A percentile compares a stretch with the other conserved stretches of the same genome.
phyloP scores from a whole-genome alignment of 2,888 invertebrate species.

The Lomographa bimaculata region DNA sequence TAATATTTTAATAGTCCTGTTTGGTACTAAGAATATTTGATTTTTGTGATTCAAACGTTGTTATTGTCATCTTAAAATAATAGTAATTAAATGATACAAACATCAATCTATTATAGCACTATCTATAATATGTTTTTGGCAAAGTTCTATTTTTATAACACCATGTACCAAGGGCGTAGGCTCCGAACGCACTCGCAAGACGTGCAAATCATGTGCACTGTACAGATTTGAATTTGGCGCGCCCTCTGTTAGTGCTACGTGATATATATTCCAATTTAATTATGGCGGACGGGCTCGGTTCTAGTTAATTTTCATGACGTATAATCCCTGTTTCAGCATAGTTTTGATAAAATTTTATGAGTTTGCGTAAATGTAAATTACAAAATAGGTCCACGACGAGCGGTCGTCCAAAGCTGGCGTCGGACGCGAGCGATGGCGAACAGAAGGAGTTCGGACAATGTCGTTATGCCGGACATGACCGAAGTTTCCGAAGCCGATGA shows the following conservation, averaged over 20 bases:
- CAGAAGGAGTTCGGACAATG: conserved; percentile 84
- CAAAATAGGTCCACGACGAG: conserved; percentile 46
- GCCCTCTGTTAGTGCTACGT: neutral
- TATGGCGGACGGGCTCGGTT: conserved; percentile 49
- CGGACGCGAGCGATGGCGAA: conserved; percentile 69
- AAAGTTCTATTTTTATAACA: too few relatives aligned
- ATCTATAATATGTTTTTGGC: too few relatives aligned
- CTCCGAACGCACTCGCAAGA: too few relatives aligned
- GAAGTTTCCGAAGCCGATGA: conserved; percentile 85
- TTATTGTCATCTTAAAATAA: too few relatives aligned
- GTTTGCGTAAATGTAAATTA: conserved; percentile 41
- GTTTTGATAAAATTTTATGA: conserved; percentile 18
- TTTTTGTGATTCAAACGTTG: too few relatives aligned
- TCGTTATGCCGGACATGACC: conserved; percentile 89
- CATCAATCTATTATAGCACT: too few relatives aligned
- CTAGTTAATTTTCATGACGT: conserved; percentile 27
- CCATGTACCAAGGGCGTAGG: too few relatives aligned
- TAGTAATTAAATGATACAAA: too few relatives aligned
- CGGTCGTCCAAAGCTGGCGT: conserved; percentile 39
- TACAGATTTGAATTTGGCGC: conserved; percentile 19
- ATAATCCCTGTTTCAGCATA: too few relatives aligned
- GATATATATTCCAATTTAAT: conserved; percentile 41
- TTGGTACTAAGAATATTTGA: too few relatives aligned
- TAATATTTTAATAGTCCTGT: too few relatives aligned
- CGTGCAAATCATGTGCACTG: too few relatives aligned